Base-by-base conservation (phyloP, 2,797 vertebrate species). In the Apogon talboti region DNA sequence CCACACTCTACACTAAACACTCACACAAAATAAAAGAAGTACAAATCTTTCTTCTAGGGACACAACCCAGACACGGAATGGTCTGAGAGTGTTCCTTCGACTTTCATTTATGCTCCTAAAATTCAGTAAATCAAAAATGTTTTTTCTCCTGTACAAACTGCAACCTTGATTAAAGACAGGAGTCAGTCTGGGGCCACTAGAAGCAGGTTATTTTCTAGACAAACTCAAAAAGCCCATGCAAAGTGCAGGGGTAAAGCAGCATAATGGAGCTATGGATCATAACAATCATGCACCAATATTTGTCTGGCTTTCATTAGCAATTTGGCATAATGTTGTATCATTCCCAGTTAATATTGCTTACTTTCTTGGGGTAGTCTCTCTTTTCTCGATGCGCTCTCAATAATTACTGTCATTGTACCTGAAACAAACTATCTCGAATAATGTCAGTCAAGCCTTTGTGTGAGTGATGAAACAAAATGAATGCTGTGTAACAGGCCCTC, bases 381-480 rank as follows among this genome's bases (percentile, higher is more conserved):
- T 70, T 66, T 69, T 64, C 71, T 82, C 56, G 13, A 40, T 42
- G 63, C 61, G 54, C 63, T 58, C 79, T 30, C 51, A 85, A 85
- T 89, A 86, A 89, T 90, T 86, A 82, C 76, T 82, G 61, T 82
- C 71, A 88, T 87, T 86, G 83, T 85, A 89, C 79, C 79, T 84
- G 82, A 87, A 89, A 82, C 72, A 84, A 87, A 86, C 74, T 80
- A 84, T 82, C 81, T 87, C 64, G 73, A 84, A 82, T 88, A 86
- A 81, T 67, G 85, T 77, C 89, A 85, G 84, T 86, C 82, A 61
- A 73, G 76, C 76, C 67, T 88, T 89, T 89, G 84, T 83, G 73
- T 1, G 46, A 76, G 82, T 79, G 81, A 85, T 89, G 78, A 89
- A 87, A 87, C 77, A 69, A 73, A 87, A 87, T 85, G 82, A 84